Evolutionary conservation across 2,113 vertebrate genomes (phyloP).

Genomic region (Neoarius graeffei): DNA sequence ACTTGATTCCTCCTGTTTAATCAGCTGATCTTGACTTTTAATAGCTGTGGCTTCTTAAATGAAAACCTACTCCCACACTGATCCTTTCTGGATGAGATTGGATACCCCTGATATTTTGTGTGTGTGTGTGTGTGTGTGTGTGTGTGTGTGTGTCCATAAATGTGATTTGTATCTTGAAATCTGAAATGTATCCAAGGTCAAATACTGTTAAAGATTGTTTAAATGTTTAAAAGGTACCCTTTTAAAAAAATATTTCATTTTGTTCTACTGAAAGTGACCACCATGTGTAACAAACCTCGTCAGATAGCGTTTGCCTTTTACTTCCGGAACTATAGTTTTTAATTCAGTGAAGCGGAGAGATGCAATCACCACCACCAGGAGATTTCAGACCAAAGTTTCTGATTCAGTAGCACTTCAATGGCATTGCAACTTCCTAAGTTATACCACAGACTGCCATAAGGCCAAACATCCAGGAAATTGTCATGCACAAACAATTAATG

Average conservation of each 20-base stretch:
- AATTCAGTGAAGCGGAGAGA: neutral
- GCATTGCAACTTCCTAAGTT: neutral
- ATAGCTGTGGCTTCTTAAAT: neutral
- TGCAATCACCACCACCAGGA: neutral
- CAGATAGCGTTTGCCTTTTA: neutral
- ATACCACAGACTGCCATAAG: neutral
- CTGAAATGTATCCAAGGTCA: neutral
- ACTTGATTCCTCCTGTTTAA: neutral
- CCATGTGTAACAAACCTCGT: neutral
- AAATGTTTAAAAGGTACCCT: neutral
- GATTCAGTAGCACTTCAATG: neutral
- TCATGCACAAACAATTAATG: slow-evolving; percentile 8
- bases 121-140: too few species aligned
- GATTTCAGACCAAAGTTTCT: neutral
- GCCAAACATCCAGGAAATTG: neutral
- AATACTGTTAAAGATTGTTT: neutral
- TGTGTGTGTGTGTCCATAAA: too few species aligned
- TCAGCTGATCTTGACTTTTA: neutral
- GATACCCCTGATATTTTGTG: neutral
- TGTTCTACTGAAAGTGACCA: neutral
- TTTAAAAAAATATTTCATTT: neutral
- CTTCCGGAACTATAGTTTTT: neutral
- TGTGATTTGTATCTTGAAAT: neutral
- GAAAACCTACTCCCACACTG: neutral
- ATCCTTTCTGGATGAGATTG: neutral